These are phyloP conservation scores for Pao palembangensis DNA, from an alignment of 2,113 vertebrate genomes.

Conservation along the genomic window DNA sequence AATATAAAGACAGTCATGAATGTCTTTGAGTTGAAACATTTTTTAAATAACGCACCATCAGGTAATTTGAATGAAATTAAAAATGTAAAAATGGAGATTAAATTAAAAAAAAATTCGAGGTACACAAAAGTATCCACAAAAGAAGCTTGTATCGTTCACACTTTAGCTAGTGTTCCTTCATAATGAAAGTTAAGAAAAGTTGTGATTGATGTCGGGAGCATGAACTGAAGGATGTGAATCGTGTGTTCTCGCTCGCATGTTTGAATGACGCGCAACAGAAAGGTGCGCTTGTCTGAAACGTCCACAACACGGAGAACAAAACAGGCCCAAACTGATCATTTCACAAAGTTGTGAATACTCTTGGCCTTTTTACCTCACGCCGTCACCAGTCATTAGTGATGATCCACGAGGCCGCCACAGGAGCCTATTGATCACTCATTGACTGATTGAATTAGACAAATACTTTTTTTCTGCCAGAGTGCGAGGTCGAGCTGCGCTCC, in stretches of 20 bases:
- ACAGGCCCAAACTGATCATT: conserved; percentile 43
- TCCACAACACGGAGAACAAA: conserved; percentile 21
- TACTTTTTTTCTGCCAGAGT: conserved; percentile 64
- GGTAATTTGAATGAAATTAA: neutral
- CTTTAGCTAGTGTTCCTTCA: too few species aligned
- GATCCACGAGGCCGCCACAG: conserved; percentile 60
- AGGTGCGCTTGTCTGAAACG: conserved; percentile 17
- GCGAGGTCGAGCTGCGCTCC: conserved; percentile 67
- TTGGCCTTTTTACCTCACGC: conserved; percentile 67
- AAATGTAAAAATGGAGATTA: neutral
- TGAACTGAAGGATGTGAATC: too few species aligned
- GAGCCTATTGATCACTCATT: conserved; percentile 77
- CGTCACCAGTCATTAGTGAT: conserved; percentile 64
- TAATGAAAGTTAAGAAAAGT: too few species aligned
- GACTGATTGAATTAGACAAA: conserved; percentile 77
- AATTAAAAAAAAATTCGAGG: neutral
- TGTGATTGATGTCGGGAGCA: too few species aligned
- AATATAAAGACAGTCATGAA: neutral
- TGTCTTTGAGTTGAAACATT: neutral
- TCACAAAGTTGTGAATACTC: conserved; percentile 66
- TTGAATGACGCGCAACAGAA: neutral
- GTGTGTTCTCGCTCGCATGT: too few species aligned
- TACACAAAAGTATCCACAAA: neutral
- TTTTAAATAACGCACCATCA: neutral
- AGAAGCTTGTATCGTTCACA: too few species aligned